Percentiles rank a stretch among this genome's conserved stretches.
phyloP scores from a whole-genome alignment of 2,797 vertebrate genomes.

The Hapalemur alaotrensis region DNA sequence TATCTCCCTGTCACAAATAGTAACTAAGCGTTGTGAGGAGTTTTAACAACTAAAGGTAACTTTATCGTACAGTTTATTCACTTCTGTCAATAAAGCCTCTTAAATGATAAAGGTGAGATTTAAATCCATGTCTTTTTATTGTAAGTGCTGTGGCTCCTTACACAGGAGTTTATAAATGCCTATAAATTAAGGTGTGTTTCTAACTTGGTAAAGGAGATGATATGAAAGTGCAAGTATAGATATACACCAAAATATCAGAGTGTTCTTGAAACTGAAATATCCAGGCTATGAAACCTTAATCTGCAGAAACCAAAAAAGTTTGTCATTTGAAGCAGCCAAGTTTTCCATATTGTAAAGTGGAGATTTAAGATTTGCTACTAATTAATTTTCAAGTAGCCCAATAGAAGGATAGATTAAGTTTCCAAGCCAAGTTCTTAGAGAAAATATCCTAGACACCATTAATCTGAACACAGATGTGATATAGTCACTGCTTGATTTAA shows the following conservation, averaged over 20 bases:
- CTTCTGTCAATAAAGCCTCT: background rate
- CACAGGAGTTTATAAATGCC: background rate
- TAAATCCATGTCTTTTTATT: background rate
- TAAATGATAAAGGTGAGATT: background rate
- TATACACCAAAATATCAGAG: background rate
- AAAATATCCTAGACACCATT: background rate
- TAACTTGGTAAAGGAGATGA: background rate
- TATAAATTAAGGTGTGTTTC: constrained; percentile 1
- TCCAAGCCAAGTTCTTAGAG: background rate
- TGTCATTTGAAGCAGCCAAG: background rate
- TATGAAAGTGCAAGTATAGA: background rate
- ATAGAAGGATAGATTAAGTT: background rate
- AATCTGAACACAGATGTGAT: background rate
- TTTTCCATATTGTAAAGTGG: background rate
- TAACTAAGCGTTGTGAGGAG: background rate
- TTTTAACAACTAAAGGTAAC: background rate
- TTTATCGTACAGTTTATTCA: background rate
- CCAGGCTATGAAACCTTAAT: background rate
- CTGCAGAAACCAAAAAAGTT: background rate
- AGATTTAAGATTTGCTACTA: background rate
- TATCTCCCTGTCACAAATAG: background rate
- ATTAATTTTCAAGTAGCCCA: background rate
- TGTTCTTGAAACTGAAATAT: background rate
- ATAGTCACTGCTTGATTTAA: background rate
- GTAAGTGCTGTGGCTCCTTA: background rate